Conservation (phyloP, 2,113 vertebrate genomes). For the Bostrychus sinensis region DNA sequence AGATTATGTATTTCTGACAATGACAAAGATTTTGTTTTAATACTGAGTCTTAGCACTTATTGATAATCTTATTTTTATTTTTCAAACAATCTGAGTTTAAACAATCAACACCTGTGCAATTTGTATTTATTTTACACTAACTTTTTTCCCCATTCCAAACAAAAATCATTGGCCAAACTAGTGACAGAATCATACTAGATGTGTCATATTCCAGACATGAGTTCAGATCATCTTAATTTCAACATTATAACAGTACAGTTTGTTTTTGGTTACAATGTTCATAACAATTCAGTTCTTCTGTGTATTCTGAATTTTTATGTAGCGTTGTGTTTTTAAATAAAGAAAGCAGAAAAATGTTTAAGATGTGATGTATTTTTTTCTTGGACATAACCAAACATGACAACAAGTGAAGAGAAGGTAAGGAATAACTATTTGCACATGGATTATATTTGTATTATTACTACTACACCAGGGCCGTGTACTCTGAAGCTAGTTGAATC, state of each 20-base stretch:
- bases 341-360: conserved; percentile 74
- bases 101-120: conserved; percentile 63
- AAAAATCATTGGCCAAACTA: not conserved
- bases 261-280: conserved; percentile 83
- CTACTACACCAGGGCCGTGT: no score
- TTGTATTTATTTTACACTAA: conserved; percentile 48
- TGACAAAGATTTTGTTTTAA: not conserved
- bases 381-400: not conserved
- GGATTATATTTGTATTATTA: no score
- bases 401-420: conserved; percentile 45
- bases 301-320: conserved; percentile 87
- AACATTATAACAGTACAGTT: conserved; percentile 59
- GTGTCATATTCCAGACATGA: not conserved
- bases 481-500: no score
- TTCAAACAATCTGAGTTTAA: conserved; percentile 45
- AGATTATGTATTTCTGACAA: no score
- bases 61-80: conserved; percentile 51
- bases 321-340: conserved; percentile 96
- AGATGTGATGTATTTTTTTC: conserved; percentile 38
- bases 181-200: conserved; percentile 2
- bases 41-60: conserved; percentile 55
- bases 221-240: conserved; percentile 38
- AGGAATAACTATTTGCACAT: no score
- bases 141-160: conserved; percentile 6
- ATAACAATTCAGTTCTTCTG: conserved; percentile 83